Evolutionary conservation across 2,113 vertebrate genomes (phyloP).

Genomic region (Otocyon megalotis): DNA sequence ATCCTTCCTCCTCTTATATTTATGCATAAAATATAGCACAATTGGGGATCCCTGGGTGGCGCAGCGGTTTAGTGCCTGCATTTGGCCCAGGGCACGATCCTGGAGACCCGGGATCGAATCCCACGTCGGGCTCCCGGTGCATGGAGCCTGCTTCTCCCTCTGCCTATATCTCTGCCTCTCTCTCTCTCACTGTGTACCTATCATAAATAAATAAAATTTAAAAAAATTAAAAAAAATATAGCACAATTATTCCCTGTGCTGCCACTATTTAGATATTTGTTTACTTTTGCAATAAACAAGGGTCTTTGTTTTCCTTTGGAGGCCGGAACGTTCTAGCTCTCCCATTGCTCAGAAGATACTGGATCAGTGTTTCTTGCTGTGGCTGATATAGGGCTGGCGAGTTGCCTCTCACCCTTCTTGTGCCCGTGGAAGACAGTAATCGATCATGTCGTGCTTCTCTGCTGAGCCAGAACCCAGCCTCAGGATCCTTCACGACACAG

Average conservation of each 20-base stretch:
- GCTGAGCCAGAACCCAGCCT: not conserved
- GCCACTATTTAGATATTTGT: not conserved
- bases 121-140: too few species aligned
- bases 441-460: not conserved
- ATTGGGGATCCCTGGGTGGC: too few species aligned
- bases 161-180: too few species aligned
- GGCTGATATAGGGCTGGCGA: not conserved
- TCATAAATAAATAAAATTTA: too few species aligned
- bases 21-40: not conserved
- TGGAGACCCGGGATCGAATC: too few species aligned
- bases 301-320: not conserved
- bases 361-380: not conserved
- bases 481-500: constrained; percentile 42
- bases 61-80: too few species aligned
- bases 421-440: not conserved
- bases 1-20: not conserved
- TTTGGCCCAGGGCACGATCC: too few species aligned
- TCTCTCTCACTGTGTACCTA: too few species aligned
- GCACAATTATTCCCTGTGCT: not conserved
- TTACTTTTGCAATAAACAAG: not conserved
- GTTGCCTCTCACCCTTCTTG: not conserved
- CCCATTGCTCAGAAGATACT: not conserved
- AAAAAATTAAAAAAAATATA: too few species aligned
- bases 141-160: too few species aligned
- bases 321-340: not conserved